Conservation (phyloP, 2,797 vertebrate species). For the Percopsis omiscomaycus region DNA sequence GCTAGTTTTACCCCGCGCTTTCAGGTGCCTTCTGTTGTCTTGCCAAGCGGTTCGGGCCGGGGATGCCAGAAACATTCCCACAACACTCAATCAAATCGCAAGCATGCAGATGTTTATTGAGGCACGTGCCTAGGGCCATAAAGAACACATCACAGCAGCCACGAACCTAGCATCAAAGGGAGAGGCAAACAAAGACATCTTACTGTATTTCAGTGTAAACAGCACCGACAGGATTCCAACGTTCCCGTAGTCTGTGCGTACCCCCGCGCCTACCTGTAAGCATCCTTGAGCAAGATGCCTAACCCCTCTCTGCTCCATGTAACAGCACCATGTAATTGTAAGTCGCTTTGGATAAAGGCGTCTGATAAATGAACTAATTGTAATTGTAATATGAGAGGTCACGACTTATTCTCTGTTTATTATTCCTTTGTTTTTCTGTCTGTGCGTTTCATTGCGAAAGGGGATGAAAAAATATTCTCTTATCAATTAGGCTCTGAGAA, state of each 20-base stretch:
- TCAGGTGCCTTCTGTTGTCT: conserved; percentile 31
- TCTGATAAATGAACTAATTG: too few relatives aligned
- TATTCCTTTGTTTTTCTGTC: not conserved
- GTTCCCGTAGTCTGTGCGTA: conserved; percentile 1
- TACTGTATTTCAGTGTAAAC: conserved; percentile 2
- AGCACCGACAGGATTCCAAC: not conserved
- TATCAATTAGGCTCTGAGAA: conserved; percentile 8
- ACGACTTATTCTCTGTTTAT: not conserved
- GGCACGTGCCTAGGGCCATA: conserved; percentile 5
- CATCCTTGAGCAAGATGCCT: too few relatives aligned
- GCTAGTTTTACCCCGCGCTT: too few relatives aligned
- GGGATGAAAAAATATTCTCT: not conserved
- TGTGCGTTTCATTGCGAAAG: not conserved
- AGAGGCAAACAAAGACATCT: conserved; percentile 6
- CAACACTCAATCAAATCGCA: conserved; percentile 16
- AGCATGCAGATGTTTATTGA: conserved; percentile 31
- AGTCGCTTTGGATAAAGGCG: too few relatives aligned
- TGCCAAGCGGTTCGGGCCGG: conserved; percentile 50
- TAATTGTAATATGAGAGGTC: not conserved
- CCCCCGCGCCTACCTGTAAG: too few relatives aligned
- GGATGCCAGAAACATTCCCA: conserved; percentile 47
- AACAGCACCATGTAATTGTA: too few relatives aligned
- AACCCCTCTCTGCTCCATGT: too few relatives aligned
- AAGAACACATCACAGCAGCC: conserved; percentile 8
- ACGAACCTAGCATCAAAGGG: conserved; percentile 2